Conservation (phyloP, 2,113 vertebrate species). For the Myotis brandtii region DNA sequence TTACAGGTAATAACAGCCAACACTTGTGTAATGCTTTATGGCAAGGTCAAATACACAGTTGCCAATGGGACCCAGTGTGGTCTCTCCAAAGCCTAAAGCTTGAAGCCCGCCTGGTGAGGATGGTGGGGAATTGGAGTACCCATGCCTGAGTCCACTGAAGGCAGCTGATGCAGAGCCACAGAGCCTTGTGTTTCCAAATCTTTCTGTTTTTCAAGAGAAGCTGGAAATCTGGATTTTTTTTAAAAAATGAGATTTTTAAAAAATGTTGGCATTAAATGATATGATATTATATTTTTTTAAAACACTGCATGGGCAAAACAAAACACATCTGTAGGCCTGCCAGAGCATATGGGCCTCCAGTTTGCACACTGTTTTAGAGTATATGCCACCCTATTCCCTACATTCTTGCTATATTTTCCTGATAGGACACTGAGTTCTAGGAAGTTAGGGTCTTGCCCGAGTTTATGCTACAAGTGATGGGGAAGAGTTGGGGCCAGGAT, state of each 20-base stretch:
- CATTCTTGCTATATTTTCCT: neutral
- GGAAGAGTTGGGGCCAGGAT: neutral
- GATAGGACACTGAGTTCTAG: neutral
- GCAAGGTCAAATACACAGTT: neutral
- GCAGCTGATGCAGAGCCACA: neutral
- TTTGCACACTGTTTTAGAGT: conserved; percentile 8
- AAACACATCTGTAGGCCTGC: conserved; percentile 48
- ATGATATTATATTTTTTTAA: conserved; percentile 48
- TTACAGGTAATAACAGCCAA: conserved; percentile 58
- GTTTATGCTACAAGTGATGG: neutral
- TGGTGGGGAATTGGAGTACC: neutral
- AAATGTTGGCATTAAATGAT: conserved; percentile 23
- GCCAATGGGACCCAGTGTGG: neutral
- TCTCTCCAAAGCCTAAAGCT: neutral
- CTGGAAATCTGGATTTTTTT: neutral
- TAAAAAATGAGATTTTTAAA: neutral
- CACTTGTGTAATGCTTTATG: conserved; percentile 57
- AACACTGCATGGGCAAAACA: conserved; percentile 52
- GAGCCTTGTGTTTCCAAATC: neutral
- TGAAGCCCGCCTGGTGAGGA: neutral
- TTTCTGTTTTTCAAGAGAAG: neutral
- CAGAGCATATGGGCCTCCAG: conserved; percentile 20
- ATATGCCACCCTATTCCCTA: neutral
- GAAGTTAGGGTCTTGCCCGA: neutral
- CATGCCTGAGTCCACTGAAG: neutral